phyloP scores from a whole-genome alignment of 2,113 vertebrate species.

The Microtus oregoni region DNA sequence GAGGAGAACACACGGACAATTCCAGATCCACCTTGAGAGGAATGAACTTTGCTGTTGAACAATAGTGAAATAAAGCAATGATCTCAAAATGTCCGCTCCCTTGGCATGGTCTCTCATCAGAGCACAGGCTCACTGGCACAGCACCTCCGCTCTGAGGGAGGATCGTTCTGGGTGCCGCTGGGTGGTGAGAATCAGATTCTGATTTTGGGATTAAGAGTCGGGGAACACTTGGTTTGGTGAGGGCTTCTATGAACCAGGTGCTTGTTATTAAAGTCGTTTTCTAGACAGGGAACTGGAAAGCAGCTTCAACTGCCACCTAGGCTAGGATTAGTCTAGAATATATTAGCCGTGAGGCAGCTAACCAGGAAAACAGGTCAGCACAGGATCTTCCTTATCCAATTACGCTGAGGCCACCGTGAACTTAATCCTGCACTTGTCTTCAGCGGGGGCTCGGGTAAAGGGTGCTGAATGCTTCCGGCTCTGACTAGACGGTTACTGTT shows the following conservation, averaged over 20 bases:
- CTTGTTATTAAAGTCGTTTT: neutral
- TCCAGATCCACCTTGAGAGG: conserved; percentile 83
- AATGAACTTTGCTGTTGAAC: conserved; percentile 86
- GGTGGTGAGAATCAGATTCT: neutral
- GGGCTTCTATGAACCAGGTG: neutral
- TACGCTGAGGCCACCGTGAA: neutral
- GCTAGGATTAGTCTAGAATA: neutral
- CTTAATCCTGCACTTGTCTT: neutral
- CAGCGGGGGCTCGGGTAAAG: neutral
- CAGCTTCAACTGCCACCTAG: neutral
- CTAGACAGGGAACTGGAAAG: neutral
- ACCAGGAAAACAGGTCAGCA: conserved; percentile 17
- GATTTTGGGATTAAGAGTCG: neutral
- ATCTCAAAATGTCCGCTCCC: conserved; percentile 78
- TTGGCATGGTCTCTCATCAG: conserved; percentile 78
- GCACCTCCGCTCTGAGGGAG: neutral
- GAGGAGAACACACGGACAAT: conserved; percentile 81
- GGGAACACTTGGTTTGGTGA: neutral
- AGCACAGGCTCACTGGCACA: rapidly evolving
- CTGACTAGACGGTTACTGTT: conserved; percentile 40
- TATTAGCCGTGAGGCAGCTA: neutral
- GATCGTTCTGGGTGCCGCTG: neutral
- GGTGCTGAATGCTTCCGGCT: conserved; percentile 8
- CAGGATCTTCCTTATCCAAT: neutral
- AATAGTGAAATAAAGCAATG: conserved; percentile 89